Evolutionary conservation across 37 sponge, comb jelly and placozoan genomes (phyloP).

Genomic region (Bolinopsis microptera): DNA sequence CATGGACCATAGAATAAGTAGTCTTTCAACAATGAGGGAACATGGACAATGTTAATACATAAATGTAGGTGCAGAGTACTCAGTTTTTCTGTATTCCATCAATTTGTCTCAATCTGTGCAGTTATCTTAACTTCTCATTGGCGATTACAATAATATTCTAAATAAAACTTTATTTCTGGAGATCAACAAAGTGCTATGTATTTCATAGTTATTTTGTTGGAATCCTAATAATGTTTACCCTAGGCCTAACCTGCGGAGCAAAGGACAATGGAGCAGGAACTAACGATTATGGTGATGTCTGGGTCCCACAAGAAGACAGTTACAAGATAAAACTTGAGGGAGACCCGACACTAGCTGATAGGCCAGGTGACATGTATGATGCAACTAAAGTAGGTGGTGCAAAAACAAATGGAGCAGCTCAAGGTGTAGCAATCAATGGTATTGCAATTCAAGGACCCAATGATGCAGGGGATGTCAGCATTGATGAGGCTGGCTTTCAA

Average conservation of each 20-base stretch:
- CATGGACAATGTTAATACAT: too few species aligned
- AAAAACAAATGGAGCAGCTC: constrained; percentile 16
- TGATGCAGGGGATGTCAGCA: constrained; percentile 54
- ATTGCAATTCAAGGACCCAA: constrained; percentile 39
- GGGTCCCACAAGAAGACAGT: constrained; percentile 56
- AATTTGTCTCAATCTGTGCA: too few species aligned
- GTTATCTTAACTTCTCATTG: too few species aligned
- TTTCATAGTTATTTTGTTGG: too few species aligned
- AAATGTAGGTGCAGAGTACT: too few species aligned
- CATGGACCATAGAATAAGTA: too few species aligned
- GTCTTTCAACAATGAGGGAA: too few species aligned
- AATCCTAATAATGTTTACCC: neutral
- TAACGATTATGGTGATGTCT: constrained; percentile 21
- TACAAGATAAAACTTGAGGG: constrained; percentile 46
- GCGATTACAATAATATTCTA: too few species aligned
- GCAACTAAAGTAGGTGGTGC: neutral
- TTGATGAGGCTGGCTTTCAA: constrained; percentile 58
- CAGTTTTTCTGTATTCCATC: too few species aligned
- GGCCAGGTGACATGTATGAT: constrained; percentile 64
- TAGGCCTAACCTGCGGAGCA: constrained; percentile 11
- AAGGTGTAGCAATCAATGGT: constrained; percentile 41
- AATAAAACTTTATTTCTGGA: too few species aligned
- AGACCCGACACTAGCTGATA: neutral
- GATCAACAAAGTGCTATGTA: too few species aligned
- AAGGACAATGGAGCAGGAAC: constrained; percentile 37